A percentile compares a stretch with the other conserved stretches of the same genome.
Evolutionary conservation across 2,113 vertebrate species (phyloP).

Genomic region (Brachypodius melanocephalos): DNA sequence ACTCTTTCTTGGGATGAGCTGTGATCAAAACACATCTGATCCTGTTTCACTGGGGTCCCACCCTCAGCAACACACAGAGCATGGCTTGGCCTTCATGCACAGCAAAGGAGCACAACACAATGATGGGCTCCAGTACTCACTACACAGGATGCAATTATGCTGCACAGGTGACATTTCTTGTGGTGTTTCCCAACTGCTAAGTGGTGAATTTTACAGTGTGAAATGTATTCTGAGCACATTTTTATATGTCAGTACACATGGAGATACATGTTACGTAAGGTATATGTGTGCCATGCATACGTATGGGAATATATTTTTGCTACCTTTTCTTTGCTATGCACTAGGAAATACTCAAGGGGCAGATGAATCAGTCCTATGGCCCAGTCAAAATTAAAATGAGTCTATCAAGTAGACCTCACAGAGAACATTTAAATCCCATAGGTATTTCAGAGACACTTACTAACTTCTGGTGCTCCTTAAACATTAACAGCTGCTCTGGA

Average conservation of each 20-base stretch:
- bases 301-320: background rate
- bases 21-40: background rate
- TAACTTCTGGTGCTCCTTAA: slow-evolving; percentile 45
- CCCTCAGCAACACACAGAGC: fast-evolving
- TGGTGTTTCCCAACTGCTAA: background rate
- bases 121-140: background rate
- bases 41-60: background rate
- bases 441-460: slow-evolving; percentile 20
- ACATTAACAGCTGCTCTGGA: slow-evolving; percentile 33
- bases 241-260: background rate
- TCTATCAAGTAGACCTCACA: background rate
- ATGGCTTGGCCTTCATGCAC: background rate
- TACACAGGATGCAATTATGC: background rate
- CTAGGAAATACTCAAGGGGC: background rate
- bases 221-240: background rate
- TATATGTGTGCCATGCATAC: background rate
- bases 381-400: background rate
- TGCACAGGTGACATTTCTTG: background rate
- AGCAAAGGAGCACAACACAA: fast-evolving
- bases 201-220: background rate
- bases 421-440: slow-evolving; percentile 3
- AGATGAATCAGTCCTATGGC: background rate
- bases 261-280: background rate
- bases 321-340: background rate
- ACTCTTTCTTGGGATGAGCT: background rate